Conservation (phyloP, 2,113 vertebrate genomes). For the Scolopax mira region DNA sequence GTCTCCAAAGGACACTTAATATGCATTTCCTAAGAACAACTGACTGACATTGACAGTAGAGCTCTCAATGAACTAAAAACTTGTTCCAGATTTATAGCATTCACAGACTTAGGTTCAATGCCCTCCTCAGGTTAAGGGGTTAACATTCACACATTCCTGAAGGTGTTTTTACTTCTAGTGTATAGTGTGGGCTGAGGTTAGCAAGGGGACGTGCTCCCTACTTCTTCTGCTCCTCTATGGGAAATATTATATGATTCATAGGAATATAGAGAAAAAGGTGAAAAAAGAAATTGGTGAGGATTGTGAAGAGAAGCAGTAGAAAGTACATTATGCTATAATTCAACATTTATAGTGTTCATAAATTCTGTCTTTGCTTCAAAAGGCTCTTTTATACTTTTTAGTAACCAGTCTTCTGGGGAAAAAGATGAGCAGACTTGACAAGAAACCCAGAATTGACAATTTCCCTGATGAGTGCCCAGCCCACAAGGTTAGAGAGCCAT, state of each 20-base stretch:
- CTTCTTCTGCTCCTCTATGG: neutral
- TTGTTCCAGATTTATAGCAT: neutral
- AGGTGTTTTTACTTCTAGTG: neutral
- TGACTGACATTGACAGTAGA: neutral
- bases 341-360: slow-evolving; percentile 18
- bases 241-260: neutral
- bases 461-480: neutral
- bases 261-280: neutral
- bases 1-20: neutral
- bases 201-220: neutral
- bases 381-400: neutral
- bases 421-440: neutral
- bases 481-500: neutral
- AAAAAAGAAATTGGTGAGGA: neutral
- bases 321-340: neutral
- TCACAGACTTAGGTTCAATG: neutral
- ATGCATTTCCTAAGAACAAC: neutral
- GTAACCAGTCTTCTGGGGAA: neutral
- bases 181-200: neutral
- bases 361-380: slow-evolving; percentile 17
- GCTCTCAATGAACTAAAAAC: neutral
- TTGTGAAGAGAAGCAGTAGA: neutral
- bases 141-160: neutral
- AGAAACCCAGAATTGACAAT: neutral
- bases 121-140: neutral